Base-by-base conservation (phyloP, 92 coral and sea anemone species). In the Micromussa lordhowensis region DNA sequence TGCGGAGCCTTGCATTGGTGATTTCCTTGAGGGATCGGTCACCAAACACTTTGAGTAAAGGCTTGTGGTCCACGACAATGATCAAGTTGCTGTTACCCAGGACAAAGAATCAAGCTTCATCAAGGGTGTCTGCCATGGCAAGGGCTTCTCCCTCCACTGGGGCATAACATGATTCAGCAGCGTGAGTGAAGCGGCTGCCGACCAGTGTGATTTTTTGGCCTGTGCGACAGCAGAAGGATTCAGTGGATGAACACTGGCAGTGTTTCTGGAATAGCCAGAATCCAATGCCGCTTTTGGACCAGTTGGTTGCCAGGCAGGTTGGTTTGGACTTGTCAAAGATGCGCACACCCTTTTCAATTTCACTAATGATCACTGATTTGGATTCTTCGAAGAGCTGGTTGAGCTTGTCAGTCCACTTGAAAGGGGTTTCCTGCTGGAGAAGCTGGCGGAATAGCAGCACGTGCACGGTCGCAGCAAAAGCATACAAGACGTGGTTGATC, bases 151-250 rank as follows among this genome's bases (percentile, higher is more conserved):
- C 94, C 36, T 93, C 91, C 3, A 88, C 80, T 13, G 94, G 94
- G n/a, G 91, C 93, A 32, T 88, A 93, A 48, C 91, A 53, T 26
- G 96, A 88, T 26, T 91, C 90, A 3, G 91, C 94, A 0, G 94
- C 83, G 34, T 88, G 93, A 19, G 96, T 94, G 90, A 89, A 94
- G 64, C 90, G 88, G 90, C 96, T 94, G 10, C 93, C 90, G 24
- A 94, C 94, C 0, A 94, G 77, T 4, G 96, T 91, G 29, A 91
- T 44, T 14, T 91, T 90, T 90, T n/a, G n/a, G n/a, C n/a, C n/a
- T n/a, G n/a, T n/a, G n/a, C n/a, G n/a, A n/a, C n/a, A n/a, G n/a
- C n/a, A n/a, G n/a, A n/a, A n/a, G n/a, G n/a, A n/a, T n/a, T n/a
- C n/a, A n/a, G n/a, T n/a, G n/a, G n/a, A n/a, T n/a, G n/a, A n/a